Conservation (phyloP, 2,797 vertebrate species). For the Argya squamiceps region DNA sequence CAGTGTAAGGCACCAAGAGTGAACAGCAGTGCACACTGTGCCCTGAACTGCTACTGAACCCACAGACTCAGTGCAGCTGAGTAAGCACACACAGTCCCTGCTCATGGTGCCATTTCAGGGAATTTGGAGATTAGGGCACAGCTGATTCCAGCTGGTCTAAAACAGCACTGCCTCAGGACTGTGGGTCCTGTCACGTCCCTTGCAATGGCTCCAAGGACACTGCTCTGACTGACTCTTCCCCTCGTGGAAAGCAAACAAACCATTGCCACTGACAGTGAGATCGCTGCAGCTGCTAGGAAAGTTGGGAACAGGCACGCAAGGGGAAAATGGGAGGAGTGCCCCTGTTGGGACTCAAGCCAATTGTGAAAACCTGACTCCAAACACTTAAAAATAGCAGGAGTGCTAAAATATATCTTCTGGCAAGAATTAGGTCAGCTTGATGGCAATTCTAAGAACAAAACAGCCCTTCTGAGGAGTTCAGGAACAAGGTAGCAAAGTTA, state of each 20-base stretch:
- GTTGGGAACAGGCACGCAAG: background rate
- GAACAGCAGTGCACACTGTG: rapidly evolving
- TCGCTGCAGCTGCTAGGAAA: background rate
- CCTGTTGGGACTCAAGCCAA: background rate
- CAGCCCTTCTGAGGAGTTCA: background rate
- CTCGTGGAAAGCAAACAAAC: background rate
- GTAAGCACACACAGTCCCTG: background rate
- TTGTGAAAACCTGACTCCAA: background rate
- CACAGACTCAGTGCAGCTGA: rapidly evolving
- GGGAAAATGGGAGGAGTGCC: background rate
- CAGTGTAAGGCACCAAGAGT: rapidly evolving
- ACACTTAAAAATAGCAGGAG: background rate
- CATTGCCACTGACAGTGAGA: rapidly evolving
- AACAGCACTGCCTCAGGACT: background rate
- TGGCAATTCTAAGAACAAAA: slow-evolving; percentile 7
- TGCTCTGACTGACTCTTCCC: background rate
- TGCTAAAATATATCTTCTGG: background rate
- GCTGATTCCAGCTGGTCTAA: background rate
- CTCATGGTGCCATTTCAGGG: background rate
- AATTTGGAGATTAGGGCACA: background rate
- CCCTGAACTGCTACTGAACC: background rate
- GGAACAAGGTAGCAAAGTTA: background rate
- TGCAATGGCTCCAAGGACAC: background rate
- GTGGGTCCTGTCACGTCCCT: background rate
- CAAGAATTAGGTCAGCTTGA: slow-evolving; percentile 1